Conservation (phyloP, 1,140 invertebrate genomes). For the Ceratosolen solmsi region DNA sequence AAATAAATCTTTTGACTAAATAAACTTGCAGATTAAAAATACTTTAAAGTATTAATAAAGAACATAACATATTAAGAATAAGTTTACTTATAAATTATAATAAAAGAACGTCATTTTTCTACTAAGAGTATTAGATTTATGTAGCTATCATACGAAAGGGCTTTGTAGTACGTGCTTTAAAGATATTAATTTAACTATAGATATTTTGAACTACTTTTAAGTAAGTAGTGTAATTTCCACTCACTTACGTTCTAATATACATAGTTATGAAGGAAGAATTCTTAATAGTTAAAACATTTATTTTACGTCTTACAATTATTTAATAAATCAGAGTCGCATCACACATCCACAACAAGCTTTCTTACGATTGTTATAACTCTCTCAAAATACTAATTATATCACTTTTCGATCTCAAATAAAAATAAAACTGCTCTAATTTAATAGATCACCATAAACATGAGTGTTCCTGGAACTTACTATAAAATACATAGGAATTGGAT, state of each 20-base stretch:
- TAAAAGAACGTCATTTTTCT: slow-evolving; percentile 21
- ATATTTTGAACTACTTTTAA: neutral
- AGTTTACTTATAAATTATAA: slow-evolving; percentile 23
- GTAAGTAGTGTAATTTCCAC: neutral
- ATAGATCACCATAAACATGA: no score
- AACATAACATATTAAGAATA: neutral
- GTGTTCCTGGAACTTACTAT: no score
- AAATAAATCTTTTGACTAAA: no score
- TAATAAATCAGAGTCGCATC: neutral
- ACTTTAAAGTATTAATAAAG: no score
- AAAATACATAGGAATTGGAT: no score
- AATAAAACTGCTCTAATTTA: no score
- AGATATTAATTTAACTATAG: neutral
- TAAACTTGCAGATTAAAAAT: no score
- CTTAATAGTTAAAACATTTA: neutral
- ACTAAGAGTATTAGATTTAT: neutral
- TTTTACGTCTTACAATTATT: neutral
- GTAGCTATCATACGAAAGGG: neutral
- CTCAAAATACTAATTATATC: no score
- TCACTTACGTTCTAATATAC: neutral
- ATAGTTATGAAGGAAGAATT: neutral
- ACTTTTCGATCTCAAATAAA: no score
- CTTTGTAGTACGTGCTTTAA: neutral
- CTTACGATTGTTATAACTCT: no score
- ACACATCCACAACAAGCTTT: no score